A percentile compares a stretch with the other conserved stretches of the same genome.
These are phyloP conservation scores for Phyllopteryx taeniolatus DNA, from an alignment of 2,113 vertebrate genomes.

Conservation along the genomic window DNA sequence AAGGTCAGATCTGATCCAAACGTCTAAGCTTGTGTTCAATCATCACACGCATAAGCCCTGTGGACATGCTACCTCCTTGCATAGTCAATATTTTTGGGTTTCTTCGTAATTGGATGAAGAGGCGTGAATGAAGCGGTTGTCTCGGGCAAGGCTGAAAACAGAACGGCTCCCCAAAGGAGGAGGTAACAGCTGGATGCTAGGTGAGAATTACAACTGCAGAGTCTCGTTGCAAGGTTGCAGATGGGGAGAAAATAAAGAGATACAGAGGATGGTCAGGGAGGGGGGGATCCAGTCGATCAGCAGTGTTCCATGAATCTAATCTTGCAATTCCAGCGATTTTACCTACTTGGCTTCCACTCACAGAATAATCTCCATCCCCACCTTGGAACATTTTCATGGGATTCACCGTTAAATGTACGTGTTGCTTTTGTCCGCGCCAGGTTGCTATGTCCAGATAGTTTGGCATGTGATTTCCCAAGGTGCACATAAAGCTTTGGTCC, in stretches of 20 bases:
- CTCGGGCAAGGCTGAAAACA: neutral
- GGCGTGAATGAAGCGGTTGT: neutral
- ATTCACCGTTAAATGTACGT: constrained; percentile 15
- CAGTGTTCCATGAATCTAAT: constrained; percentile 58
- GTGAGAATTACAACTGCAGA: constrained; percentile 17
- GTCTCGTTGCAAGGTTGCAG: constrained; percentile 40
- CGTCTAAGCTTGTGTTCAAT: neutral
- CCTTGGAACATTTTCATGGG: constrained; percentile 12
- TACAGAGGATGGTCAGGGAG: neutral
- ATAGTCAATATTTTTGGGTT: neutral
- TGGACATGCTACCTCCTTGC: neutral
- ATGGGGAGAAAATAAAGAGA: constrained; percentile 52
- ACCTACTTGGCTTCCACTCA: constrained; percentile 48
- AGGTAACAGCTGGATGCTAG: constrained; percentile 34
- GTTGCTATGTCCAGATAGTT: constrained; percentile 8
- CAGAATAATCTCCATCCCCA: constrained; percentile 1
- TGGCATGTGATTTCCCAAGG: constrained; percentile 31
- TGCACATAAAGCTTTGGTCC: neutral
- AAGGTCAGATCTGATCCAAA: neutral
- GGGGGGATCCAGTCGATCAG: constrained; percentile 47
- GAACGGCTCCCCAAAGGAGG: constrained; percentile 1
- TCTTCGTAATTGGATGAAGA: neutral
- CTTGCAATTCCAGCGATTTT: constrained; percentile 53
- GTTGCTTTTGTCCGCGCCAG: constrained; percentile 7
- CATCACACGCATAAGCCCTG: neutral